Evolutionary conservation across 1,140 invertebrate species (phyloP).

Genomic region (Cataglyphis hispanica): DNA sequence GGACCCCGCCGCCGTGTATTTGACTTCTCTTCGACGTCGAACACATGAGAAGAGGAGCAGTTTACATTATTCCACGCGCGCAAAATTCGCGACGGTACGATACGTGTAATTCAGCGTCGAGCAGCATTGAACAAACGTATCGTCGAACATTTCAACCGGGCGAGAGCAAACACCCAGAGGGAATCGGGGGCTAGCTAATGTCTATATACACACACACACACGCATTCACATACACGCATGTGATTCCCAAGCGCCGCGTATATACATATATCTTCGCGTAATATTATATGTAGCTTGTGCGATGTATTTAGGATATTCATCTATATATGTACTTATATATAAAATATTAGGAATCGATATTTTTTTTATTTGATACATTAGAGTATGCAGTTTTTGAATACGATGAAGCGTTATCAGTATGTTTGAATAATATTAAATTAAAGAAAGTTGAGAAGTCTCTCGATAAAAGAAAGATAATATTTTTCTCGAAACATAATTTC

Average conservation of each 20-base stretch:
- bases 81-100: constrained; percentile 43
- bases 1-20: background rate
- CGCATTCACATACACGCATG: background rate
- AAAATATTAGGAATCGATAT: background rate
- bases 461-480: too few species aligned
- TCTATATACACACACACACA: constrained; percentile 66
- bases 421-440: too few species aligned
- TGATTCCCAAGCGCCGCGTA: constrained; percentile 48
- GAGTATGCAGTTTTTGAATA: too few species aligned
- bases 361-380: background rate
- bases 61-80: constrained; percentile 36
- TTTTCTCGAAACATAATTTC: too few species aligned
- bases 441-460: too few species aligned
- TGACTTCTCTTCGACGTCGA: background rate
- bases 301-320: constrained; percentile 37
- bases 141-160: constrained; percentile 67
- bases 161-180: constrained; percentile 69
- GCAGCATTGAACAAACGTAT: constrained; percentile 55
- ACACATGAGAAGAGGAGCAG: background rate
- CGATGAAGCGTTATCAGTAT: too few species aligned
- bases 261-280: constrained; percentile 27
- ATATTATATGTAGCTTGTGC: constrained; percentile 52
- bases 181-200: constrained; percentile 64
- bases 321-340: background rate
- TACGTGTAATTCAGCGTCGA: constrained; percentile 54